Evolutionary conservation across 2,888 invertebrate species (phyloP), one percentile per base, ranked within the genome.

Genomic region (Eristalinus sepulchralis): DNA sequence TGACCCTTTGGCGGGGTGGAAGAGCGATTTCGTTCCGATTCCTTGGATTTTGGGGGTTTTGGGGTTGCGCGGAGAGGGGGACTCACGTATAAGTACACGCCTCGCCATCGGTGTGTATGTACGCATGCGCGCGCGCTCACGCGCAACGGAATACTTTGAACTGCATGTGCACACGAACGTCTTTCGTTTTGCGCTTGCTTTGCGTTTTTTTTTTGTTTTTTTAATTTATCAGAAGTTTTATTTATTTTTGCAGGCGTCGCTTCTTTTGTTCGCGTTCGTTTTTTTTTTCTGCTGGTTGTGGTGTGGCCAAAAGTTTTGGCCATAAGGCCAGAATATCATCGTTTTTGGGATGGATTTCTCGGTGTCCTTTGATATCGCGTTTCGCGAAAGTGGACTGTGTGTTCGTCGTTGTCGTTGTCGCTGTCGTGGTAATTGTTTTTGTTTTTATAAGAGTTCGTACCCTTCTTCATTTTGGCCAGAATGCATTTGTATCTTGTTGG

Each of bases 401-500:
- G 60, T 60, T 24, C 8, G 27, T 11, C 11, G 66, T 2, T 71
- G 33, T 59, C 47, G 47, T 17, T 17, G 13, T n/a, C 13, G n/a
- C 64, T 67, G 33, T 34, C 63, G 83, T 75, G 75, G 85, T 77
- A 78, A 82, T 85, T 78, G 85, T 85, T 85, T 82, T 85, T 85
- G 72, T 82, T 85, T 47, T 47, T 82, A 66, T 76, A 76, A 71
- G 80, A 47, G 75, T 71, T 72, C 68, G 75, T 75, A 68, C 68
- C 55, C 47, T 73, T 63, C 71, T 71, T 47, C 55, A 82, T 82
- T n/a, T 85, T 85, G 85, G 82, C 62, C 77, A 78, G 64, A 85
- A 82, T 78, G 76, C 82, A 81, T 81, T 78, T 73, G 70, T 79
- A 27, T 34, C 47, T 78, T 79, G 63, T 64, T 73, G 47, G 47